Evolutionary conservation across 2,113 vertebrate genomes (phyloP).

Genomic region (Gambusia affinis): DNA sequence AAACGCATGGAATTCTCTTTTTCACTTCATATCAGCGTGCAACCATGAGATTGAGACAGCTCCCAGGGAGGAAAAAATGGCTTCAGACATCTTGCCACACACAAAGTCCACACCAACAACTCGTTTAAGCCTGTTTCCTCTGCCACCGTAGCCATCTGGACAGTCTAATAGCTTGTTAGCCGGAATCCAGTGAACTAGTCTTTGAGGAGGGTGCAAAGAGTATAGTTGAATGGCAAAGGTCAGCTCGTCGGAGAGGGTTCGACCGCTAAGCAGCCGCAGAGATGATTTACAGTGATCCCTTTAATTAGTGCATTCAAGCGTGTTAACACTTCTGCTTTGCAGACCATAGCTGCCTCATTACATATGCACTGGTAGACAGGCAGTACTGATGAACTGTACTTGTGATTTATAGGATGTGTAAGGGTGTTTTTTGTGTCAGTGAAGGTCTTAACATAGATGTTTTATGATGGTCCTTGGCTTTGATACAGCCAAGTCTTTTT

Average conservation of each 20-base stretch:
- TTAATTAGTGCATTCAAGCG: constrained; percentile 70
- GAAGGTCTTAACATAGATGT: constrained; percentile 17
- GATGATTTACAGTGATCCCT: constrained; percentile 68
- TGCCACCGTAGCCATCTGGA: constrained; percentile 56
- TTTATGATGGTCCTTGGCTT: constrained; percentile 16
- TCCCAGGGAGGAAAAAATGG: constrained; percentile 50
- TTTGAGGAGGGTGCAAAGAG: constrained; percentile 26
- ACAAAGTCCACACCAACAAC: constrained; percentile 49
- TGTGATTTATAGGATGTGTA: constrained; percentile 35
- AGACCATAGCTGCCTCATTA: constrained; percentile 44
- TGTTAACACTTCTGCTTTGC: constrained; percentile 59
- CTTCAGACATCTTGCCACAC: constrained; percentile 58
- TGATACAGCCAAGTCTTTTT: constrained; percentile 18
- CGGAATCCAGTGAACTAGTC: constrained; percentile 44
- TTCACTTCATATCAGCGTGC: constrained; percentile 51
- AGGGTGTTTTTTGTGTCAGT: constrained; percentile 37
- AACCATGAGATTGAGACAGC: constrained; percentile 54
- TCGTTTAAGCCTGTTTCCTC: constrained; percentile 43
- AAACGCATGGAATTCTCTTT: constrained; percentile 52
- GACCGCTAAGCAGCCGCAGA: constrained; percentile 37
- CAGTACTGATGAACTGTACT: constrained; percentile 46
- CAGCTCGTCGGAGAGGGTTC: constrained; percentile 41
- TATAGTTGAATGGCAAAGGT: constrained; percentile 61
- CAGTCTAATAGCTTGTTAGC: constrained; percentile 63
- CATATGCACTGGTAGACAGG: constrained; percentile 32